A percentile compares a stretch with the other conserved stretches of the same genome.
Conservation (phyloP, 2,113 vertebrate genomes). For the Alces alces region DNA sequence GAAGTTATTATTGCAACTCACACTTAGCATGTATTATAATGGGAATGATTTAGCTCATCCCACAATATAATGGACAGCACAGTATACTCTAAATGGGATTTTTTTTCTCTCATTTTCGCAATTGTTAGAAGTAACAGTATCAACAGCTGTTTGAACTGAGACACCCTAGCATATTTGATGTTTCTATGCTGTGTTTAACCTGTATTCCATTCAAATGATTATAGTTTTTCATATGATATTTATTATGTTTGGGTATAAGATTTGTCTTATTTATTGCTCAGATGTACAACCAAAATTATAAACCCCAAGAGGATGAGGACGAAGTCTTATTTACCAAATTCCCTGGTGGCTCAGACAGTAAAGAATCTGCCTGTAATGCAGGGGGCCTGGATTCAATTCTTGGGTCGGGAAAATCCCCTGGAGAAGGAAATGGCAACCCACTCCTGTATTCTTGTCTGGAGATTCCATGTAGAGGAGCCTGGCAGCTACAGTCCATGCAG, state of each 20-base stretch:
- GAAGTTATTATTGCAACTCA: neutral
- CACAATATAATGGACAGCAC: neutral
- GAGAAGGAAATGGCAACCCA: neutral
- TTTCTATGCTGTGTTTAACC: neutral
- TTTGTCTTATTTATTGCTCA: neutral
- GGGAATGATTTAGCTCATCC: neutral
- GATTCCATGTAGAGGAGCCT: neutral
- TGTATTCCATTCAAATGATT: neutral
- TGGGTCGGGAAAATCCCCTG: fast-evolving
- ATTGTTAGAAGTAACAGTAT: neutral
- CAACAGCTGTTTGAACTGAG: neutral
- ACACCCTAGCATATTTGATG: neutral
- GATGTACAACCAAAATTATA: neutral
- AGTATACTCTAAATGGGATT: neutral
- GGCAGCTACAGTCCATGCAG: neutral
- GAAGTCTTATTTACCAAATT: neutral
- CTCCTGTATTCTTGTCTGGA: neutral
- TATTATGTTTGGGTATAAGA: neutral
- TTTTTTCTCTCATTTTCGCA: neutral
- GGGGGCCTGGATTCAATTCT: neutral
- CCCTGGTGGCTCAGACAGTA: neutral
- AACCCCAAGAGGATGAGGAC: neutral
- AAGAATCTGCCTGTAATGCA: neutral
- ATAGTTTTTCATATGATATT: neutral
- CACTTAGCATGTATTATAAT: neutral